Percentiles rank a stretch among this genome's conserved stretches.
These are phyloP conservation scores for Chaetops frenatus DNA, from an alignment of 2,113 vertebrate species.

Conservation along the genomic window DNA sequence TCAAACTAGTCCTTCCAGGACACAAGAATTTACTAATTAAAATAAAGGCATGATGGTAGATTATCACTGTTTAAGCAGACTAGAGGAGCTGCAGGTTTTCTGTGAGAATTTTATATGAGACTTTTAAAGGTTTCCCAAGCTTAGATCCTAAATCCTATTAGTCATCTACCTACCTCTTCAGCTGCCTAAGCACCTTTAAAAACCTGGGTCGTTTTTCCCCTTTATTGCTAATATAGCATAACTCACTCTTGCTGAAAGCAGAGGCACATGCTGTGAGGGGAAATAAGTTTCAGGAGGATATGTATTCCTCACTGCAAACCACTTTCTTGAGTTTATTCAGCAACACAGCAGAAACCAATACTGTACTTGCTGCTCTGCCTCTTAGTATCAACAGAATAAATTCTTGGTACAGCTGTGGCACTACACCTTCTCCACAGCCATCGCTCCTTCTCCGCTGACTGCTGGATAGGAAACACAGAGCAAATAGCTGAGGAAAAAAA, in stretches of 20 bases:
- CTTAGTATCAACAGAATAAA: not conserved
- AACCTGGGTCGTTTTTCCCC: not conserved
- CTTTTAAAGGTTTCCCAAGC: not conserved
- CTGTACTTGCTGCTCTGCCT: not conserved
- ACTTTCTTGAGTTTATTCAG: not conserved
- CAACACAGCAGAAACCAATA: not conserved
- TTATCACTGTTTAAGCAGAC: not conserved
- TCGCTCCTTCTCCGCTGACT: not conserved
- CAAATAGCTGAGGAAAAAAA: not conserved
- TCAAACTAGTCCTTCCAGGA: not conserved
- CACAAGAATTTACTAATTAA: not conserved
- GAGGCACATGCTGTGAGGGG: not conserved
- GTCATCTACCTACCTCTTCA: not conserved
- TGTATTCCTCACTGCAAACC: not conserved
- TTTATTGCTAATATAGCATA: not conserved
- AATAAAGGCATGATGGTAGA: not conserved
- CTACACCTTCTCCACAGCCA: not conserved
- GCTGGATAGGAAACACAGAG: not conserved
- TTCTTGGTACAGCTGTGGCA: not conserved
- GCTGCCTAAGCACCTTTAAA: constrained; percentile 14
- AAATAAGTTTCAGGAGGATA: not conserved
- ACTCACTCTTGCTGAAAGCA: not conserved
- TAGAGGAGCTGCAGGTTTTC: not conserved
- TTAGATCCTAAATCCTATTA: not conserved
- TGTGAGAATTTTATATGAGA: not conserved